These are phyloP conservation scores for Ginglymostoma cirratum DNA, from an alignment of 2,113 vertebrate genomes.

Conservation along the genomic window DNA sequence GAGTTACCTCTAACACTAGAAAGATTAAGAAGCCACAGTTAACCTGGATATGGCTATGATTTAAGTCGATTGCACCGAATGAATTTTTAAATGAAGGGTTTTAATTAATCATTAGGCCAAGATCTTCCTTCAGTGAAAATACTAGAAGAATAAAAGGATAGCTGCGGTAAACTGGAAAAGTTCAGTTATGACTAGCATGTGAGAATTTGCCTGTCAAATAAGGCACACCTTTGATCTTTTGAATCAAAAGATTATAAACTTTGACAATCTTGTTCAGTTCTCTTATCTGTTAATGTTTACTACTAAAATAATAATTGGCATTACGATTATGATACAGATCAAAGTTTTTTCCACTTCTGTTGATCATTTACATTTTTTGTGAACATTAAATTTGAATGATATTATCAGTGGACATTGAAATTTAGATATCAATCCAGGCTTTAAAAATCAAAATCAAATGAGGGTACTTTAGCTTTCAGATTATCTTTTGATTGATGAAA, in stretches of 20 bases:
- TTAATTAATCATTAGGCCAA: too few relatives aligned
- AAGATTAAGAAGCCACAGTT: neutral
- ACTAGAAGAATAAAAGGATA: too few relatives aligned
- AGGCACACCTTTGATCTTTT: neutral
- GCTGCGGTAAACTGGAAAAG: too few relatives aligned
- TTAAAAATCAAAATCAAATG: neutral
- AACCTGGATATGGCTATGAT: neutral
- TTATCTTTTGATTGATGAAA: too few relatives aligned
- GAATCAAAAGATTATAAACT: neutral
- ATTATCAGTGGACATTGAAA: neutral
- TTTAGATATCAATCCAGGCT: neutral
- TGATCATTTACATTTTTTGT: neutral
- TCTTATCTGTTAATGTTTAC: neutral
- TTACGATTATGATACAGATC: neutral
- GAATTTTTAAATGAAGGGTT: too few relatives aligned
- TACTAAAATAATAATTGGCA: neutral
- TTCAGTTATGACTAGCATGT: too few relatives aligned
- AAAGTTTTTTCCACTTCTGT: neutral
- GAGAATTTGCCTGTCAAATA: too few relatives aligned
- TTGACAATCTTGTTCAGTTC: neutral
- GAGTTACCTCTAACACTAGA: neutral
- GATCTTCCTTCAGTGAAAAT: too few relatives aligned
- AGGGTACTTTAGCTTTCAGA: neutral
- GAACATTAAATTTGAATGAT: neutral
- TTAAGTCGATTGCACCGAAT: too few relatives aligned